Evolutionary conservation across 2,888 invertebrate genomes (phyloP).

Genomic region (Epinotia brunnichana): DNA sequence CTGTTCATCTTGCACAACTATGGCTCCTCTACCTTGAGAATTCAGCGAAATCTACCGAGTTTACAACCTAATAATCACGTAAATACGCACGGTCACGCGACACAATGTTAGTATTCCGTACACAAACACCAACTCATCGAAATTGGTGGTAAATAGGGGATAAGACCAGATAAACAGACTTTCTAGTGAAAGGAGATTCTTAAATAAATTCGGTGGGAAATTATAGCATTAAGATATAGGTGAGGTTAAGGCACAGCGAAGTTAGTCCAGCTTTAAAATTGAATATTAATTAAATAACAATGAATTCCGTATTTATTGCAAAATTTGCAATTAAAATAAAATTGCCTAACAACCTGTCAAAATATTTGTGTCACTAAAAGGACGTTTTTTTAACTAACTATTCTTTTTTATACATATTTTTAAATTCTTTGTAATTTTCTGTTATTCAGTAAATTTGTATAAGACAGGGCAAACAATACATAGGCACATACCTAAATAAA

Average conservation of each 20-base stretch:
- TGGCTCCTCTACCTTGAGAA: neutral
- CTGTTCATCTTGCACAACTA: slow-evolving; percentile 46
- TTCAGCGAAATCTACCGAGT: slow-evolving; percentile 9
- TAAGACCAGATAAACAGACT: slow-evolving; percentile 26
- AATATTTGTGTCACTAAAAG: slow-evolving; percentile 35
- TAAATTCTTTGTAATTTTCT: neutral
- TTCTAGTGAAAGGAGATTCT: slow-evolving; percentile 7
- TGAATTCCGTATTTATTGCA: slow-evolving; percentile 43
- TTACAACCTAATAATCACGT: slow-evolving; percentile 16
- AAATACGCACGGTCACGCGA: slow-evolving; percentile 11
- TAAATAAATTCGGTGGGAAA: slow-evolving; percentile 9
- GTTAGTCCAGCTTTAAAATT: slow-evolving; percentile 43
- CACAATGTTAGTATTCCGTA: slow-evolving; percentile 18
- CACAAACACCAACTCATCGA: slow-evolving; percentile 33
- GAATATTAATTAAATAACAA: slow-evolving; percentile 26
- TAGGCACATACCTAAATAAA: too few species aligned
- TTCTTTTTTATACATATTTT: neutral
- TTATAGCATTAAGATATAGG: neutral
- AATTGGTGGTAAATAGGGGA: slow-evolving; percentile 15
- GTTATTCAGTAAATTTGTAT: neutral
- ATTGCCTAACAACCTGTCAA: slow-evolving; percentile 33
- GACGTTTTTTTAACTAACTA: slow-evolving; percentile 6
- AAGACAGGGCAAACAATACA: neutral
- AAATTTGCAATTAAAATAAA: slow-evolving; percentile 45
- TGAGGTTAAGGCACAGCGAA: slow-evolving; percentile 1